Evolutionary conservation across 2,888 invertebrate genomes (phyloP), one percentile per base, ranked within the genome.

Genomic region (Ennomos erosarius): DNA sequence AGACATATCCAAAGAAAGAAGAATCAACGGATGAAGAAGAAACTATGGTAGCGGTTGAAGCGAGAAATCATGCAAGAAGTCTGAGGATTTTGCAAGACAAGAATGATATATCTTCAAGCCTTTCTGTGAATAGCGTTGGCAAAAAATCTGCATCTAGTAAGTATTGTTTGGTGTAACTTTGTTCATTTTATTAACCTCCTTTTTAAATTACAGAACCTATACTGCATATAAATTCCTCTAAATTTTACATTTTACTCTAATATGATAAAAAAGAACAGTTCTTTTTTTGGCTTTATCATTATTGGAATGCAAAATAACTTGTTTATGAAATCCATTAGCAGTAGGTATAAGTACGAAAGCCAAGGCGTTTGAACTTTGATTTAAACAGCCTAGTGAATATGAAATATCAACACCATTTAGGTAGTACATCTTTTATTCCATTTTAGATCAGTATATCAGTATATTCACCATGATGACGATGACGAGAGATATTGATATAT

Each of bases 1-100:
- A 91, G 69, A 90, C 89, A 9, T 85, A 90, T 62, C 88, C 93
- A 8, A 87, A 93, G 65, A 91, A 93, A 64, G 81, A 84, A 9
- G 88, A 87, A 38, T 87, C 91, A 55, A 85, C 88, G 9, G 93
- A 90, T 57, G 94, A 94, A 50, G 89, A 89, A 65, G 93, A 93
- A 78, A 94, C 94, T 0, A 94, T 94, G 94, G 87, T 93, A 38
- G 94, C 94, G n/a, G 90, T 94, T 60, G 94, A 94, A 76, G 93
- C 92, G 42, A 78, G 94, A 71, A 82, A 93, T 77, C 85, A 94
- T 71, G 84, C 85, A 47, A 78, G 93, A 73, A 90, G 89, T 65
- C 59, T 93, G 1, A 88, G 83, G 61, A 69, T 84, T n/a, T 61
- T 92, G 13, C 77, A 81, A 47, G 82, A 85, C 9, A 82, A 89